phyloP scores from a whole-genome alignment of 2,888 invertebrate genomes.

The Drosophila pegasa region DNA sequence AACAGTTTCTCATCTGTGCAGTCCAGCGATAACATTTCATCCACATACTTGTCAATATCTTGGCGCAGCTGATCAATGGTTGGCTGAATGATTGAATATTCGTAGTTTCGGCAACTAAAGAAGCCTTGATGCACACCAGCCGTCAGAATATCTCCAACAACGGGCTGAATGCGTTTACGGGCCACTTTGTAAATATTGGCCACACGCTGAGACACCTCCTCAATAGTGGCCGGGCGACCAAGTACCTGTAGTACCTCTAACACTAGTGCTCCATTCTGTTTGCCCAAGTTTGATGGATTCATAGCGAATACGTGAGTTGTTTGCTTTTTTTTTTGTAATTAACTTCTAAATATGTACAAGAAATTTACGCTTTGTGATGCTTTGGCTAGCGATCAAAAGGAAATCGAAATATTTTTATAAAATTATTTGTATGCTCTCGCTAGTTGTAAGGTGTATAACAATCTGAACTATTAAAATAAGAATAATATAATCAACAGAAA shows the following conservation, averaged over 20 bases:
- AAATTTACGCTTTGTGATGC: conserved; percentile 52
- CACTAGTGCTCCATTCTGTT: conserved; percentile 67
- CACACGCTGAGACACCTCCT: conserved; percentile 57
- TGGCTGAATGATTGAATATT: conserved; percentile 50
- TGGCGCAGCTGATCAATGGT: conserved; percentile 61
- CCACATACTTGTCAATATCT: conserved; percentile 67
- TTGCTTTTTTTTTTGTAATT: conserved; percentile 11
- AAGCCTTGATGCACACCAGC: conserved; percentile 57
- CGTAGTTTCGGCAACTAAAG: conserved; percentile 43
- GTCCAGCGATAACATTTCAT: conserved; percentile 47
- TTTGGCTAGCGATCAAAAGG: conserved; percentile 44
- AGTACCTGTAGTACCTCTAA: conserved; percentile 65
- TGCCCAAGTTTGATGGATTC: conserved; percentile 66
- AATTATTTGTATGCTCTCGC: conserved; percentile 39
- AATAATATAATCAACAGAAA: conserved; percentile 3
- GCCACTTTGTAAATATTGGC: conserved; percentile 59
- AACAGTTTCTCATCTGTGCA: conserved; percentile 1
- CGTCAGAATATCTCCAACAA: conserved; percentile 60
- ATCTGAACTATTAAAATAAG: conserved; percentile 23
- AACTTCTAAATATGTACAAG: conserved; percentile 53
- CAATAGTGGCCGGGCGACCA: conserved; percentile 63
- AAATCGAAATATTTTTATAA: conserved; percentile 50
- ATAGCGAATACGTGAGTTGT: conserved; percentile 23
- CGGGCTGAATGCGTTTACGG: conserved; percentile 53
- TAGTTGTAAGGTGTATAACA: conserved; percentile 37